These are phyloP conservation scores for Silurus glanis DNA, from an alignment of 2,113 vertebrate genomes.

Conservation along the genomic window DNA sequence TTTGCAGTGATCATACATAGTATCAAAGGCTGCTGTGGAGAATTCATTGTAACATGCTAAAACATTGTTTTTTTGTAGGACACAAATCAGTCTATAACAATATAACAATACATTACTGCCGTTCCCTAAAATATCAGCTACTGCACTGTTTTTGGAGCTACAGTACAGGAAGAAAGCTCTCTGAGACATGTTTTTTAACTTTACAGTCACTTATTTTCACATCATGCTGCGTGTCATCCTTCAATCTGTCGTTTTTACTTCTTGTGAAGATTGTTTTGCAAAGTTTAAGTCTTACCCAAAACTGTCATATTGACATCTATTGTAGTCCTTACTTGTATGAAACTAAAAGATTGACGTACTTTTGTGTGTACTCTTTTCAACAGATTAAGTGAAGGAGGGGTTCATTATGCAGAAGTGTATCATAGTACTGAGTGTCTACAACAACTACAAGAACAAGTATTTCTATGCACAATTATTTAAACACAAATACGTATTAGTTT, in stretches of 20 bases:
- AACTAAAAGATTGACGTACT: not conserved
- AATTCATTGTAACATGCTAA: not conserved
- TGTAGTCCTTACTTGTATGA: not conserved
- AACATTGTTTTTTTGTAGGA: not conserved
- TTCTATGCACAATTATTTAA: not conserved
- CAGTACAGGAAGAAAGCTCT: not conserved
- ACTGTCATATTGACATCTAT: not conserved
- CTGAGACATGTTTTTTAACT: not conserved
- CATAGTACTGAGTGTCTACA: not conserved
- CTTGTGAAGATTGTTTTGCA: constrained; percentile 5
- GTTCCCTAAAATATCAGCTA: not conserved
- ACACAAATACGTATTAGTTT: not conserved
- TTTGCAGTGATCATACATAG: not conserved
- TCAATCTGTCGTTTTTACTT: constrained; percentile 10
- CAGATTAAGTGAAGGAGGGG: not conserved
- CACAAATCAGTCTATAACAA: not conserved
- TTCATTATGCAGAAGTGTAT: not conserved
- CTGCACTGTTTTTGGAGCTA: not conserved
- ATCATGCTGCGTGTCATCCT: constrained; percentile 15
- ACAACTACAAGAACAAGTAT: not conserved
- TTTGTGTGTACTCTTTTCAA: constrained; percentile 6
- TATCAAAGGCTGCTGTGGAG: not conserved
- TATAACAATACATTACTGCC: not conserved
- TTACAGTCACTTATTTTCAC: not conserved
- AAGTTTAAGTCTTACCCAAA: not conserved